These are phyloP conservation scores for Motacilla alba DNA, from an alignment of 2,113 vertebrate genomes.

Conservation along the genomic window DNA sequence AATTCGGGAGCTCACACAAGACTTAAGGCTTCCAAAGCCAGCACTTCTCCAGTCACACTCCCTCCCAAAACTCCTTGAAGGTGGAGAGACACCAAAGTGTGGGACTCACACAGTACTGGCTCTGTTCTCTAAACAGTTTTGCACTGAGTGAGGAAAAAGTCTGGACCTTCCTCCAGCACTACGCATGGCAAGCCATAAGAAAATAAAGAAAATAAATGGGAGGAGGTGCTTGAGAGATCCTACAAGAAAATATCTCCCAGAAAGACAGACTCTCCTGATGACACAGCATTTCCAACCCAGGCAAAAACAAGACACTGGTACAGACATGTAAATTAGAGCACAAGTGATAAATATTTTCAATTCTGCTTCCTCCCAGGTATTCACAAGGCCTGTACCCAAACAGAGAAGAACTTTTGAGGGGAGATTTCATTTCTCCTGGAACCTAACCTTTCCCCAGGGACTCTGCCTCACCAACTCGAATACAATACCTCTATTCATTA, in stretches of 20 bases:
- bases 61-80: not conserved
- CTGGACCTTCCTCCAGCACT: not conserved
- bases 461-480: not conserved
- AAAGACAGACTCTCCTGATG: not conserved
- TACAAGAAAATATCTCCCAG: not conserved
- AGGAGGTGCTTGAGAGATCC: not conserved
- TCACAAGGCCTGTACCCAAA: not conserved
- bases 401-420: not conserved
- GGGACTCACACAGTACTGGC: not conserved
- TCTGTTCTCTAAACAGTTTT: not conserved
- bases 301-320: not conserved
- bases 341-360: not conserved
- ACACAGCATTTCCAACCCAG: not conserved
- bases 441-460: constrained; percentile 33
- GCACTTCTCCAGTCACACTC: not conserved
- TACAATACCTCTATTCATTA: constrained; percentile 62
- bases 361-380: not conserved
- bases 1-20: not conserved
- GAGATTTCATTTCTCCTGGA: constrained; percentile 47
- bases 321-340: not conserved
- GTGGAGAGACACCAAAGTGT: not conserved
- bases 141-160: not conserved
- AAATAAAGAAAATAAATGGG: not conserved
- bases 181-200: not conserved
- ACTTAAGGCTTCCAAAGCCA: not conserved